Conservation (phyloP, 2,797 vertebrate species). For the Poliocrania exsul region DNA sequence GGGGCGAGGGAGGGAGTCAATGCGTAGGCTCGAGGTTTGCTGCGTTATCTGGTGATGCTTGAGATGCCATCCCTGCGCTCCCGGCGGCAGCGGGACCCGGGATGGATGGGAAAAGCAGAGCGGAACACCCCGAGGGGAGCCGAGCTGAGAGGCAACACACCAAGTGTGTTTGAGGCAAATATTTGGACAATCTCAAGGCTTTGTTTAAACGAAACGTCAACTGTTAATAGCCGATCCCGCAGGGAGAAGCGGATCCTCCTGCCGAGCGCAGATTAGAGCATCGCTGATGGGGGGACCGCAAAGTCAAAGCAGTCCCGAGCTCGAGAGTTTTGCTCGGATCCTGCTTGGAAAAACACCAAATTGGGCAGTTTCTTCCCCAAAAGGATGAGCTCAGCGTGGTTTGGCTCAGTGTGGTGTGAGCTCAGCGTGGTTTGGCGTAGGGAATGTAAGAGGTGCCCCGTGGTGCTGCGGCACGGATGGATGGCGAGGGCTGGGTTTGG, state of each 20-base stretch:
- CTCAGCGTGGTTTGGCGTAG: accelerated
- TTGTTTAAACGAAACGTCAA: conserved; percentile 42
- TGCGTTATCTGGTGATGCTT: background rate
- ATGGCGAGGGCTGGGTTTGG: background rate
- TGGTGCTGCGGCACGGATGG: background rate
- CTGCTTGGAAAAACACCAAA: background rate
- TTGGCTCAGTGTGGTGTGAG: background rate
- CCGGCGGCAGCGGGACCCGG: background rate
- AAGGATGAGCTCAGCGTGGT: accelerated
- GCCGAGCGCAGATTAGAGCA: conserved; percentile 20
- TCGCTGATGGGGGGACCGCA: background rate
- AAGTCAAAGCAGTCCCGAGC: background rate
- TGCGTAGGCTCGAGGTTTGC: background rate
- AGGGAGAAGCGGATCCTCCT: conserved; percentile 38
- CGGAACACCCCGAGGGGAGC: background rate
- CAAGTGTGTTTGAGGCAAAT: conserved; percentile 49
- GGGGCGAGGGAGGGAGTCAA: background rate
- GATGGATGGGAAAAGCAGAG: background rate
- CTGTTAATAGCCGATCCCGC: conserved; percentile 45
- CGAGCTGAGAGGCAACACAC: conserved; percentile 1
- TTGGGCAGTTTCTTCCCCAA: accelerated
- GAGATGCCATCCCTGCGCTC: background rate
- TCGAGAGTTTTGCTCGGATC: background rate
- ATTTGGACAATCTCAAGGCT: conserved; percentile 65
- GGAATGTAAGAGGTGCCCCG: accelerated